Percentiles rank a stretch among this genome's conserved stretches.
phyloP scores from a whole-genome alignment of 2,113 vertebrate species.

The Anolis sagrei region DNA sequence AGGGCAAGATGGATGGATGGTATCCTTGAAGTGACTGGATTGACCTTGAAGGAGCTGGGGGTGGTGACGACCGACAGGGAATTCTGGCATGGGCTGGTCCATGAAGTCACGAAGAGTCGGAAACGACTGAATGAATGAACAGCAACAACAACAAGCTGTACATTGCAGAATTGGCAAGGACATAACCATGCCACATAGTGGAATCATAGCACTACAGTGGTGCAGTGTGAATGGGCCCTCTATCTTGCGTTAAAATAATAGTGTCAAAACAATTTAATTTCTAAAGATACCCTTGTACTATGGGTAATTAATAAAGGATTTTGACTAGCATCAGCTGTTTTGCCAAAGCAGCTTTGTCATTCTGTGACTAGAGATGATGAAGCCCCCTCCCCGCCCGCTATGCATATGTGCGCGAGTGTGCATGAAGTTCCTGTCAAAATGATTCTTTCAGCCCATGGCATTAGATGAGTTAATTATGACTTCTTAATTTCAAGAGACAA shows the following conservation, averaged over 20 bases:
- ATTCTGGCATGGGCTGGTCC: too few relatives aligned
- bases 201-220: too few relatives aligned
- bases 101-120: too few relatives aligned
- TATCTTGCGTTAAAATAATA: neutral
- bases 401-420: constrained; percentile 50
- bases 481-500: constrained; percentile 76
- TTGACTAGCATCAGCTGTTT: constrained; percentile 49
- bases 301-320: constrained; percentile 11
- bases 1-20: too few relatives aligned
- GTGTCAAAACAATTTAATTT: neutral
- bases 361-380: constrained; percentile 31
- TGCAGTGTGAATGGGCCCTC: too few relatives aligned
- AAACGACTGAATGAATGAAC: too few relatives aligned
- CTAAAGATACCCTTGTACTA: constrained; percentile 24
- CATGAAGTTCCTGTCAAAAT: constrained; percentile 62
- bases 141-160: too few relatives aligned
- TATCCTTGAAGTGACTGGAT: too few relatives aligned
- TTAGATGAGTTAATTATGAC: constrained; percentile 68
- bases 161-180: too few relatives aligned
- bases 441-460: constrained; percentile 64
- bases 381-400: neutral
- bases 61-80: too few relatives aligned
- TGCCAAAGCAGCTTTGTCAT: constrained; percentile 19
- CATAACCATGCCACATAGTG: too few relatives aligned
- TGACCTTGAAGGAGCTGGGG: too few relatives aligned